Percentiles rank a stretch among this genome's conserved stretches.
These are phyloP conservation scores for Protonemura montana DNA, from an alignment of 2,888 invertebrate genomes.

Conservation along the genomic window DNA sequence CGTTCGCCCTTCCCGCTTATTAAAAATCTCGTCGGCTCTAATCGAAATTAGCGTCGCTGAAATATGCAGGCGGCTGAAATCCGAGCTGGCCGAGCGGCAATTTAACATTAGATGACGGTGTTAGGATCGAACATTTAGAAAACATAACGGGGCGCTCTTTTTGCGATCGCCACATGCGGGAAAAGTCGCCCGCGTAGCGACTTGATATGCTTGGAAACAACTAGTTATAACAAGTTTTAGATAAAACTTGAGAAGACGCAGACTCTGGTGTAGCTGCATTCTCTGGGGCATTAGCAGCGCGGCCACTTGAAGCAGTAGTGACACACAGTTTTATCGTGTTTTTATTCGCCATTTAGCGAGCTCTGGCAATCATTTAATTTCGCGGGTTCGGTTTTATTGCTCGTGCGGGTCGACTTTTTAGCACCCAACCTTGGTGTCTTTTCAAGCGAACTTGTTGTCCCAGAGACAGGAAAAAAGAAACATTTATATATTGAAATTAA, in stretches of 20 bases:
- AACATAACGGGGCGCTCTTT: neutral
- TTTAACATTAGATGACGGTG: neutral
- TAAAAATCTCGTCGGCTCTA: neutral
- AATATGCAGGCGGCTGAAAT: neutral
- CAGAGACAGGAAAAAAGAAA: neutral
- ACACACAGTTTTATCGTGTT: neutral
- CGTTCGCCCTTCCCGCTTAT: neutral
- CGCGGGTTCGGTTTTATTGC: neutral
- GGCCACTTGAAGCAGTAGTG: neutral
- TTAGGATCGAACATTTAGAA: neutral
- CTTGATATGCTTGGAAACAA: neutral
- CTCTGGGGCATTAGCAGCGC: neutral
- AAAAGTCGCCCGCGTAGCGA: neutral
- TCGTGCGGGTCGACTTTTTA: neutral
- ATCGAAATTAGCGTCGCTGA: neutral
- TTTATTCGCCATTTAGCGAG: neutral
- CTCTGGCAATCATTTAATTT: constrained; percentile 3
- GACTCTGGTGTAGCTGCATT: neutral
- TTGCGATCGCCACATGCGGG: neutral
- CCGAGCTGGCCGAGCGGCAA: neutral
- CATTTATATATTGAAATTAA: neutral
- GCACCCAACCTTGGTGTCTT: neutral
- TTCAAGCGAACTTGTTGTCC: neutral
- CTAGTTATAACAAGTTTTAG: neutral
- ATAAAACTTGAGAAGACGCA: neutral